A percentile compares a stretch with the other conserved stretches of the same genome.
Evolutionary conservation across 1,140 invertebrate genomes (phyloP).

Genomic region (Drosophila pseudoobscura): DNA sequence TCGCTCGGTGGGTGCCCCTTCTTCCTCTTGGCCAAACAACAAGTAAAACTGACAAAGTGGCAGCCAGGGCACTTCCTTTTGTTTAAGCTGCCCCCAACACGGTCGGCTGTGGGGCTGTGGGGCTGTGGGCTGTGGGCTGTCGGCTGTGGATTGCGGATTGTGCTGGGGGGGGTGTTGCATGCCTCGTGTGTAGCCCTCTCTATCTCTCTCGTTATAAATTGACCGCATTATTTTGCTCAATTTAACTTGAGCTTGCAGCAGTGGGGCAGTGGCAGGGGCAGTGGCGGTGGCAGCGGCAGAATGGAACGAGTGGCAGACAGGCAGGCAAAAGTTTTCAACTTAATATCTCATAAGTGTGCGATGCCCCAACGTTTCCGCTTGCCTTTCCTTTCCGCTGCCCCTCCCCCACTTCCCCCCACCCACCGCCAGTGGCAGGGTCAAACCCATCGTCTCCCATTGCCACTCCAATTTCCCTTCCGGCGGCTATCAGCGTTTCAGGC

Average conservation of each 20-base stretch:
- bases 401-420: too few species aligned
- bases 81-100: conserved; percentile 74
- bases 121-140: too few species aligned
- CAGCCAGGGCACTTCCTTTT: conserved; percentile 77
- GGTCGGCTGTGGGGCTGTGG: conserved; percentile 28
- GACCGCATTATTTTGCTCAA: conserved; percentile 82
- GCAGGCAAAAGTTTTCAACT: conserved; percentile 71
- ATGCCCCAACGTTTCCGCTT: conserved; percentile 51
- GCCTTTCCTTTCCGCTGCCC: neutral
- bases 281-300: neutral
- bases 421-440: conserved; percentile 25
- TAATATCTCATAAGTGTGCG: conserved; percentile 77
- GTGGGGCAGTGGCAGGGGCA: neutral
- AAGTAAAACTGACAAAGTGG: conserved; percentile 77
- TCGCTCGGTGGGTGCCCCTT: neutral
- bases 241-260: conserved; percentile 58
- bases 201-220: conserved; percentile 64
- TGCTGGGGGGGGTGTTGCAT: too few species aligned
- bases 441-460: neutral
- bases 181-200: conserved; percentile 26
- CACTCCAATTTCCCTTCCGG: conserved; percentile 8
- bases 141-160: too few species aligned
- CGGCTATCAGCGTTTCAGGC: conserved; percentile 7
- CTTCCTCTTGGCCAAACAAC: conserved; percentile 32
- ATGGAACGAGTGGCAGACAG: neutral